Evolutionary conservation across 2,888 invertebrate genomes (phyloP), one percentile per base, ranked within the genome.

Genomic region (Eilema griseolum): DNA sequence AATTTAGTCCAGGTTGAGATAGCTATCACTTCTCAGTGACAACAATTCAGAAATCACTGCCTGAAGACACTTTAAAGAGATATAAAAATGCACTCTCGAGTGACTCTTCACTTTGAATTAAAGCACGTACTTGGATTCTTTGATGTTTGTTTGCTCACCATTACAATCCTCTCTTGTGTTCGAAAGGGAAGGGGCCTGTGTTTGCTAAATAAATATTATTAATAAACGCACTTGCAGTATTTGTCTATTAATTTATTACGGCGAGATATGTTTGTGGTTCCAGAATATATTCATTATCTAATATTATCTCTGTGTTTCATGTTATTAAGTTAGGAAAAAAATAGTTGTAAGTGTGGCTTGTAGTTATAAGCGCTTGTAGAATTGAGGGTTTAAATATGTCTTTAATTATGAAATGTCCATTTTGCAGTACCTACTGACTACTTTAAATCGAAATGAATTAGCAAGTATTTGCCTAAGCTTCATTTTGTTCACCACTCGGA

Each of bases 131-230:
- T 73, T 62, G 12, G 72, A 78, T 75, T 72, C 93, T 94, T 95
- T 95, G 94, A 95, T 94, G 90, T 89, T 76, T 92, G 84, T 94
- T 93, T 93, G 87, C 89, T 72, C 78, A 86, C 88, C 89, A 89
- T 89, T 90, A 85, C 80, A 82, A 80, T 81, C 89, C 89, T 76
- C 88, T 79, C 77, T 76, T 85, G 87, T 83, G 83, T 79, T 74
- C 64, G 31, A 14, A 67, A 37, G 65, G 74, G 69, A 83, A 83
- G 87, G 86, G 85, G 75, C 79, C 71, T 72, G 78, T 93, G 90
- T 94, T 93, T 93, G 83, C 88, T 79, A 76, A 84, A 87, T 85
- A 93, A 95, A 94, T 92, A 92, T 93, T 93, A 90, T 91, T 88
- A 88, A 92, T 92, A 90, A 92, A 86, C 86, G 83, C 83, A 87